Conservation (phyloP, 2,797 vertebrate genomes). For the Sebastes itinus region DNA sequence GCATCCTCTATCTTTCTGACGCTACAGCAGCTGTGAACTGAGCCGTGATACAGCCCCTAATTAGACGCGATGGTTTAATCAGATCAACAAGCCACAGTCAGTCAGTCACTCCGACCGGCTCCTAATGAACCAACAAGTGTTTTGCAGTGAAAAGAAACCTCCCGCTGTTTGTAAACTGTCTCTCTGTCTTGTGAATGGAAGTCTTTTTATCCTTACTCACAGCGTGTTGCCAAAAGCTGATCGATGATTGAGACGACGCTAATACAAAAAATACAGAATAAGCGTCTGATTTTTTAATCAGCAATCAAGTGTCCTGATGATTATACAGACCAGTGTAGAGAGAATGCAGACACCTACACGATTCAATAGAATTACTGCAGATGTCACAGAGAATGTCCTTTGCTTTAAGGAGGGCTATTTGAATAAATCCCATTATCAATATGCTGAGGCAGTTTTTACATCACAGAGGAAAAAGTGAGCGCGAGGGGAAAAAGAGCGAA, state of each 20-base stretch:
- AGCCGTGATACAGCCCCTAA: slow-evolving; percentile 50
- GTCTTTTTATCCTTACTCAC: not conserved
- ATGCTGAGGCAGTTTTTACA: slow-evolving; percentile 74
- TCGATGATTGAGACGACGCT: slow-evolving; percentile 1
- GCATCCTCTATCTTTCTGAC: slow-evolving; percentile 41
- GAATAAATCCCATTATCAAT: slow-evolving; percentile 78
- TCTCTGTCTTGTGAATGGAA: not conserved
- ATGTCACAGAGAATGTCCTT: slow-evolving; percentile 64
- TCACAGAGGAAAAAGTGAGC: slow-evolving; percentile 49
- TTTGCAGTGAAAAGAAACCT: slow-evolving; percentile 23
- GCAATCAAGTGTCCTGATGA: slow-evolving; percentile 14
- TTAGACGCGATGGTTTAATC: slow-evolving; percentile 66
- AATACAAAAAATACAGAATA: slow-evolving; percentile 6
- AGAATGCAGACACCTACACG: slow-evolving; percentile 42
- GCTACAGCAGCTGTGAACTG: slow-evolving; percentile 43
- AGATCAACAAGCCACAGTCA: slow-evolving; percentile 61
- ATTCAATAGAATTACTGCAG: slow-evolving; percentile 50
- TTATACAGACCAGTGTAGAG: slow-evolving; percentile 13
- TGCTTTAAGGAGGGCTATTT: slow-evolving; percentile 63
- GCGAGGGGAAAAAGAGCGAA: slow-evolving; percentile 38
- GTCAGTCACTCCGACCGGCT: slow-evolving; percentile 53
- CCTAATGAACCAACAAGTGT: slow-evolving; percentile 66
- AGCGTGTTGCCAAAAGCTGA: not conserved
- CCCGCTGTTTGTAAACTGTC: not conserved
- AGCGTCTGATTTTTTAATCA: slow-evolving; percentile 13